Conservation (phyloP, 2,113 vertebrate species). For the Dicrurus megarhynchus region DNA sequence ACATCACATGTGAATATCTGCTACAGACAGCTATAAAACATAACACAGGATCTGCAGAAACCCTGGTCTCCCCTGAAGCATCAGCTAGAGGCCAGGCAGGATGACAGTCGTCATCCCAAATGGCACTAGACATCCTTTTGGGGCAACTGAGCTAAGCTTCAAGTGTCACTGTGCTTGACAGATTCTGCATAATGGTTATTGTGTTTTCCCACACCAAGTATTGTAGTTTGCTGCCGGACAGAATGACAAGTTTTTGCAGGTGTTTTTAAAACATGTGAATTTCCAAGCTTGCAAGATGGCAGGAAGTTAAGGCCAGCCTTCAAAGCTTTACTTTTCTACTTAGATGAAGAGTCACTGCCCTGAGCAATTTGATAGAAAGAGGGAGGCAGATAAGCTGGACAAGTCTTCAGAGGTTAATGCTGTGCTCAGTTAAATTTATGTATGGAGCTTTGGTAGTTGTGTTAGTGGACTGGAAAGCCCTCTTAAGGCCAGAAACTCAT, state of each 20-base stretch:
- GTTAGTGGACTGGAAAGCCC: neutral
- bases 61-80: neutral
- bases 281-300: neutral
- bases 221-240: neutral
- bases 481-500: neutral
- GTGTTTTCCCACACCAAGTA: neutral
- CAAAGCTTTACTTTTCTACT: neutral
- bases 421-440: neutral
- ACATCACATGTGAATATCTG: neutral
- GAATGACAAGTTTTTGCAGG: neutral
- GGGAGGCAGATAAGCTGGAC: neutral
- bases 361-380: neutral
- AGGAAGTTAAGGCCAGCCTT: neutral
- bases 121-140: neutral
- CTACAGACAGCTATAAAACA: neutral
- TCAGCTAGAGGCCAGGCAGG: neutral
- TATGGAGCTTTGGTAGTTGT: neutral
- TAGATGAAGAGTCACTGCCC: neutral
- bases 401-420: neutral
- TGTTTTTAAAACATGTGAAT: neutral
- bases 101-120: neutral
- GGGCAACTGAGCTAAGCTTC: neutral
- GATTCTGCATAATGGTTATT: neutral
- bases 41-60: neutral
- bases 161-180: neutral